Conservation (phyloP, 2,113 vertebrate species). For the Tragelaphus buxtoni region DNA sequence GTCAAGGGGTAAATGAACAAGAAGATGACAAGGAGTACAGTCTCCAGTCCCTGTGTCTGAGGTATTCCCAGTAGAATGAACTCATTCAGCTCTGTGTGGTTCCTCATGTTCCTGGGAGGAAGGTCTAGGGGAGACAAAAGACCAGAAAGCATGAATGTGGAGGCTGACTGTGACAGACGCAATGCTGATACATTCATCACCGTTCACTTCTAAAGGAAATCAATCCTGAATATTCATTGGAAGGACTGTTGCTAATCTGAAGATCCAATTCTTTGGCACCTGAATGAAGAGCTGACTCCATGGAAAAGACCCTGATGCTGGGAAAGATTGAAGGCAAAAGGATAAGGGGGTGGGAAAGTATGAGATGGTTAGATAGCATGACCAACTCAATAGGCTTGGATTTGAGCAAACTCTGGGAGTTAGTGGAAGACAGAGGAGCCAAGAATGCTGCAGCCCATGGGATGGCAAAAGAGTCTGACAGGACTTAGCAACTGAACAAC, state of each 20-base stretch:
- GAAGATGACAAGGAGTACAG: conserved; percentile 39
- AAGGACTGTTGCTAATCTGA: background rate
- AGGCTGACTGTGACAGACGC: background rate
- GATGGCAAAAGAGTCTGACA: background rate
- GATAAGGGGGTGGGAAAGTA: background rate
- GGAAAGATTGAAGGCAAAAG: background rate
- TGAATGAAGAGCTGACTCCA: background rate
- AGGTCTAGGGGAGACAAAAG: background rate
- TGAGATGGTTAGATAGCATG: background rate
- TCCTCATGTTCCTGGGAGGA: background rate
- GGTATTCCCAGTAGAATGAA: conserved; percentile 62
- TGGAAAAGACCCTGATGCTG: background rate
- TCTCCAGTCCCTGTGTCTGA: conserved; percentile 40
- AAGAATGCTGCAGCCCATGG: background rate
- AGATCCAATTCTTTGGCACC: background rate
- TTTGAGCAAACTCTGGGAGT: background rate
- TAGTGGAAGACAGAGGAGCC: background rate
- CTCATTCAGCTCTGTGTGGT: conserved; percentile 40
- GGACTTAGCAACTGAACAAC: background rate
- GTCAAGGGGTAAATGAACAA: conserved; percentile 42
- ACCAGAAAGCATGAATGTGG: background rate
- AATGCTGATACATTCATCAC: background rate
- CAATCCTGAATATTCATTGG: background rate
- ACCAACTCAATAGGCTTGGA: background rate
- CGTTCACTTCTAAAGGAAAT: background rate